Conservation (phyloP, 2,797 vertebrate genomes). For the Cyclopterus lumpus region DNA sequence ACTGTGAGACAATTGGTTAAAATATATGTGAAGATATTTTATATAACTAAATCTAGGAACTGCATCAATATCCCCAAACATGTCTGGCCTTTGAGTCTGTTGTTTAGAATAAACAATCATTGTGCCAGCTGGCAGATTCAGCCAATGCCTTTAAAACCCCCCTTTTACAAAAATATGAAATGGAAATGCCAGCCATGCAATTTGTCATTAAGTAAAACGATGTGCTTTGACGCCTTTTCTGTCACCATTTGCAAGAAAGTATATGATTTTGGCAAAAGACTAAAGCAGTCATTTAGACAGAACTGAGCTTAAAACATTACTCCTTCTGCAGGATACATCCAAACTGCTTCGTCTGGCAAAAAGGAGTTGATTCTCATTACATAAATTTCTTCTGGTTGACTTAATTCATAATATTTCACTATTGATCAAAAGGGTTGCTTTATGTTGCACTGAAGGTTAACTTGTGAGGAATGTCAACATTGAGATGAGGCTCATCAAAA, state of each 20-base stretch:
- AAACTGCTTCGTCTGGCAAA: conserved; percentile 35
- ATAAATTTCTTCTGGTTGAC: conserved; percentile 43
- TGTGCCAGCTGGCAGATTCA: conserved; percentile 71
- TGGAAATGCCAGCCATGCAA: conserved; percentile 50
- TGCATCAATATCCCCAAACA: conserved; percentile 39
- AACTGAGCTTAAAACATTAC: conserved; percentile 61
- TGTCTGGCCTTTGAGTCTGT: conserved; percentile 29
- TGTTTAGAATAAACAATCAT: conserved; percentile 53
- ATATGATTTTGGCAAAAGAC: conserved; percentile 59
- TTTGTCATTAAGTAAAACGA: conserved; percentile 66
- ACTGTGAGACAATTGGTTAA: conserved; percentile 17
- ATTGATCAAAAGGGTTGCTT: conserved; percentile 59
- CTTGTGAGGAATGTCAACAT: conserved; percentile 62
- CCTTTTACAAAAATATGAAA: conserved; percentile 14
- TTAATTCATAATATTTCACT: conserved; percentile 47
- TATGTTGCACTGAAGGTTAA: conserved; percentile 49
- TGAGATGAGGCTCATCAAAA: conserved; percentile 55
- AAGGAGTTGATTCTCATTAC: conserved; percentile 53
- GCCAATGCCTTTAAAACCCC: conserved; percentile 43
- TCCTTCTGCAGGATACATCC: conserved; percentile 48
- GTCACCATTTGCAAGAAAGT: conserved; percentile 63
- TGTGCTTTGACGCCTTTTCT: conserved; percentile 67
- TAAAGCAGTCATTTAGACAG: conserved; percentile 59
- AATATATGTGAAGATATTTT: conserved; percentile 10
- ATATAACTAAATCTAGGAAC: conserved; percentile 32